phyloP scores from a whole-genome alignment of 2,797 vertebrate species.

The Bucorvus abyssinicus region DNA sequence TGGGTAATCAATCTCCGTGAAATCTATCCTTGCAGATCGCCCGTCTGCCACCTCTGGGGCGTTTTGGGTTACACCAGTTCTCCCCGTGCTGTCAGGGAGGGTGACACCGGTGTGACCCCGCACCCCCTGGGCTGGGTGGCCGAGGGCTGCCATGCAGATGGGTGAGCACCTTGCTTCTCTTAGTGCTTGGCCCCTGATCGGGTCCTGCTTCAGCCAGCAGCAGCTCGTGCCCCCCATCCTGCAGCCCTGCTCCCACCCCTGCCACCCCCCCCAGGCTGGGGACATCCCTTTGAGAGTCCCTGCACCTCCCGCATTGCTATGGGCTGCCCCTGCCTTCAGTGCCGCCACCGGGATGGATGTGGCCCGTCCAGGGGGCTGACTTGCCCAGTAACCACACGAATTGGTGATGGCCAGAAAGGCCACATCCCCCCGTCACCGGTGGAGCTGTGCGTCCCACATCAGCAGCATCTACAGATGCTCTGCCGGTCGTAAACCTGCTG shows the following conservation, averaged over 20 bases:
- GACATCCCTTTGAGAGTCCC: background rate
- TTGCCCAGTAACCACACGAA: rapidly evolving
- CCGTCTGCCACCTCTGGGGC: rapidly evolving
- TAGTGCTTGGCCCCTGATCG: background rate
- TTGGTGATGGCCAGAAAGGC: too few relatives aligned
- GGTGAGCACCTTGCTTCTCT: background rate
- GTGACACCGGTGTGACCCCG: background rate
- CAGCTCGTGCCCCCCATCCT: background rate
- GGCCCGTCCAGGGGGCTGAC: background rate
- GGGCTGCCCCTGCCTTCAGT: background rate
- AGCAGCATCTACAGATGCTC: background rate
- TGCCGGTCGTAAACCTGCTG: rapidly evolving
- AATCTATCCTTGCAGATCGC: background rate
- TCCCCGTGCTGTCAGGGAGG: too few relatives aligned
- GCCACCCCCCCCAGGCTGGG: background rate
- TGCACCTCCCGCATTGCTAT: rapidly evolving
- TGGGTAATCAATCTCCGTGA: background rate
- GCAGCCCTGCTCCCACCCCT: background rate
- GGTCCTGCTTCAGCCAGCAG: background rate
- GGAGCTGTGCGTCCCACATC: background rate
- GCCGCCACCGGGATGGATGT: rapidly evolving
- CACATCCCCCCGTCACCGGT: rapidly evolving
- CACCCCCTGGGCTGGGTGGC: rapidly evolving
- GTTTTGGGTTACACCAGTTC: background rate
- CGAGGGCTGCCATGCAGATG: rapidly evolving